These are phyloP conservation scores for Ptychadena robeensis DNA, from an alignment of 2,797 vertebrate species.

Conservation along the genomic window DNA sequence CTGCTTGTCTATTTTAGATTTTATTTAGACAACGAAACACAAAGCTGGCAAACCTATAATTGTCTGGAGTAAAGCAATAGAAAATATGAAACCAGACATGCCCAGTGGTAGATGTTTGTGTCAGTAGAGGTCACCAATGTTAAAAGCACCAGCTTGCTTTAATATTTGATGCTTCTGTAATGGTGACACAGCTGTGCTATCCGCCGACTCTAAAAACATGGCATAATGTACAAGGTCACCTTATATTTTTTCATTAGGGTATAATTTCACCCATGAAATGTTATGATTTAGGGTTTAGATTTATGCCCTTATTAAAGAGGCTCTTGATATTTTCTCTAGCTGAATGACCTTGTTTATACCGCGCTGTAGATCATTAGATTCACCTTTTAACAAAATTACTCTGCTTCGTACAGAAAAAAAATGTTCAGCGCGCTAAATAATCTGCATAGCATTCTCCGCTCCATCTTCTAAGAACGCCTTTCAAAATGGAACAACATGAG, in stretches of 20 bases:
- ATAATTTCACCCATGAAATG: conserved; percentile 38
- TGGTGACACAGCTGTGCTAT: conserved; percentile 43
- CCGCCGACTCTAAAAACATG: not conserved
- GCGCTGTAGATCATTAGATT: conserved; percentile 9
- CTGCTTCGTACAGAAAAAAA: not conserved
- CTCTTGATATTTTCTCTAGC: conserved; percentile 6
- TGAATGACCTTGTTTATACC: conserved; percentile 33
- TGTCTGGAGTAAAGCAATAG: not conserved
- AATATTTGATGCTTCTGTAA: conserved; percentile 3
- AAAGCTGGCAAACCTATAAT: not conserved
- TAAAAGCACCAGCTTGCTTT: conserved; percentile 20
- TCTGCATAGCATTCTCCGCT: conserved; percentile 20
- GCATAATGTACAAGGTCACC: conserved; percentile 51
- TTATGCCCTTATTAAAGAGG: conserved; percentile 9
- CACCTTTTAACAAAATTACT: conserved; percentile 14
- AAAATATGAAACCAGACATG: not conserved
- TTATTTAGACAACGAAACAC: not conserved
- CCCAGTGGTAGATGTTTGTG: not conserved
- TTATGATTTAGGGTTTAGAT: conserved; percentile 27
- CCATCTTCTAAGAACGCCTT: conserved; percentile 10
- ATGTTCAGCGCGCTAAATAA: conserved; percentile 5
- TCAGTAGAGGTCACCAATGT: not conserved
- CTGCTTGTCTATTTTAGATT: not conserved
- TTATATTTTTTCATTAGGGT: conserved; percentile 51
- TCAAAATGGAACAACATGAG: conserved; percentile 46